phyloP scores from a whole-genome alignment of 1,140 invertebrate genomes.

The Prorops nasuta region DNA sequence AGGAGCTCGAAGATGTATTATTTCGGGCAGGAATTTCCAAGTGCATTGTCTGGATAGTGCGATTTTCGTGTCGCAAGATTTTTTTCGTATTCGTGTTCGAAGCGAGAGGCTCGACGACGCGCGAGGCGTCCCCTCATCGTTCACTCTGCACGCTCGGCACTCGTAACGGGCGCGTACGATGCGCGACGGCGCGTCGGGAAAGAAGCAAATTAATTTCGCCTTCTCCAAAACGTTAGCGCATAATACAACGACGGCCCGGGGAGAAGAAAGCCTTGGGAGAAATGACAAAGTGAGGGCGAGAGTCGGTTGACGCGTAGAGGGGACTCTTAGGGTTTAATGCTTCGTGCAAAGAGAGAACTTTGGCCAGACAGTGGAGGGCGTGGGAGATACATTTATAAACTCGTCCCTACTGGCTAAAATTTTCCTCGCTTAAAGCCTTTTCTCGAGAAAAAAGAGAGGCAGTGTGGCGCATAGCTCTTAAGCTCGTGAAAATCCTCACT shows the following conservation, averaged over 20 bases:
- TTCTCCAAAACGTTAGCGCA: constrained; percentile 24
- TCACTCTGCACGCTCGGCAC: not conserved
- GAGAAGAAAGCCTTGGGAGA: constrained; percentile 7
- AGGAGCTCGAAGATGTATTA: too few species aligned
- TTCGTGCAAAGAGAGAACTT: constrained; percentile 31
- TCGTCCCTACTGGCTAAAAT: constrained; percentile 32
- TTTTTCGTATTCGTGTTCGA: too few species aligned
- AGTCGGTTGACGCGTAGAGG: constrained; percentile 4
- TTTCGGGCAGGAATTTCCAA: too few species aligned
- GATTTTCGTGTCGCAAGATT: too few species aligned
- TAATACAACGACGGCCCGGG: constrained; percentile 14
- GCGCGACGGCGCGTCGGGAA: constrained; percentile 10
- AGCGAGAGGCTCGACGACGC: too few species aligned
- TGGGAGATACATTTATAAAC: constrained; percentile 51
- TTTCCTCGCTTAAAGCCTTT: too few species aligned
- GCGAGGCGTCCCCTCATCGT: not conserved
- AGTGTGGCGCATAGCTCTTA: too few species aligned
- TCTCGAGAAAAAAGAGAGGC: too few species aligned
- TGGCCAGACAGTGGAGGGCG: constrained; percentile 43
- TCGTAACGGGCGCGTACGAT: too few species aligned
- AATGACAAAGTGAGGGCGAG: constrained; percentile 9
- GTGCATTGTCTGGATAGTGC: too few species aligned
- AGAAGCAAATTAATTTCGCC: constrained; percentile 33
- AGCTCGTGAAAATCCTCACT: too few species aligned
- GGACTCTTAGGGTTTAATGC: too few species aligned